A percentile compares a stretch with the other conserved stretches of the same genome.
Conservation (phyloP, 2,888 invertebrate species). For the Koerneria pararmatus region DNA sequence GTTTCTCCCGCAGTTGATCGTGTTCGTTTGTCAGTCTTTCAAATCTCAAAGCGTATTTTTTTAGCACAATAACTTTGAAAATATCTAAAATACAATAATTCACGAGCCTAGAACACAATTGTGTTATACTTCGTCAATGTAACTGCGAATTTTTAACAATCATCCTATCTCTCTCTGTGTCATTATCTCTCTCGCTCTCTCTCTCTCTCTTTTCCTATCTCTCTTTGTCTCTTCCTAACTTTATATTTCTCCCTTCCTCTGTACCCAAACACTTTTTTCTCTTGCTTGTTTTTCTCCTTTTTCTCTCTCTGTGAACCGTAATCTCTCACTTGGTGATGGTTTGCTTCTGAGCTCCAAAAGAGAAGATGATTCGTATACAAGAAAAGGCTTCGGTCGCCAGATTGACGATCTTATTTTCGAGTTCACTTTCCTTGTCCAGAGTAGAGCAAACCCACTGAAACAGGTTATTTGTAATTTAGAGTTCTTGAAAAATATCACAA, state of each 20-base stretch:
- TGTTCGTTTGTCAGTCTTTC: conserved; percentile 46
- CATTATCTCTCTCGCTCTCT: too few relatives aligned
- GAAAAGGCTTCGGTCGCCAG: conserved; percentile 55
- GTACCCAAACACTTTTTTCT: too few relatives aligned
- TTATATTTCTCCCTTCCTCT: too few relatives aligned
- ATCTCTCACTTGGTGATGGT: conserved; percentile 49
- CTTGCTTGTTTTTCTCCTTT: not conserved
- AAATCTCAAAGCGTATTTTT: conserved; percentile 36
- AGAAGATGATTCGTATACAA: conserved; percentile 55
- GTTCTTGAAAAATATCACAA: conserved; percentile 9
- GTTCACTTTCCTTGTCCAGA: conserved; percentile 47
- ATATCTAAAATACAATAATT: not conserved
- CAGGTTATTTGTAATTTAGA: not conserved
- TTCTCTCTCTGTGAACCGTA: conserved; percentile 12
- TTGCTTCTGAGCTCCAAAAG: conserved; percentile 56
- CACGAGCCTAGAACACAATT: too few relatives aligned
- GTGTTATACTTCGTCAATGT: too few relatives aligned
- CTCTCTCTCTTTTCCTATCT: too few relatives aligned
- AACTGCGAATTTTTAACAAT: too few relatives aligned
- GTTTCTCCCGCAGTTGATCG: conserved; percentile 46
- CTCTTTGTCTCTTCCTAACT: too few relatives aligned
- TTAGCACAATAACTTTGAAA: not conserved
- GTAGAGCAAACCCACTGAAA: conserved; percentile 57
- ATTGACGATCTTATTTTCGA: conserved; percentile 55
- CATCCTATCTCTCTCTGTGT: too few relatives aligned